Evolutionary conservation across 1,140 invertebrate species (phyloP).

Genomic region (Rhynchophorus ferrugineus): DNA sequence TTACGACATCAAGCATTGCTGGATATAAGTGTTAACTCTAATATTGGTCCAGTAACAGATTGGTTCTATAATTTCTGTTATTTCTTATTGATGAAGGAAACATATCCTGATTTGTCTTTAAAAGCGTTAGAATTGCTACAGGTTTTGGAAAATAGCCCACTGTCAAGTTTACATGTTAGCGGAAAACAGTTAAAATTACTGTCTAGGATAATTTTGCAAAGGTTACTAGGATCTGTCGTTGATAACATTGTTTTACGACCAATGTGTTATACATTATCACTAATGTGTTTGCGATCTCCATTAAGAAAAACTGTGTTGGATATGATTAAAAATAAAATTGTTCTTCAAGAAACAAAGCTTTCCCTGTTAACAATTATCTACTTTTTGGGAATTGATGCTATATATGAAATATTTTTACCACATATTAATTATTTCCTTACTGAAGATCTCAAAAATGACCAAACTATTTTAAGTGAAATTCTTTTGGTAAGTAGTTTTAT

Average conservation of each 20-base stretch:
- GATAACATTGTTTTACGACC: constrained; percentile 29
- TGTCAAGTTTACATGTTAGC: constrained; percentile 26
- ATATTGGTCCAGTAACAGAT: constrained; percentile 34
- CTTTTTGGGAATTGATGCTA: constrained; percentile 30
- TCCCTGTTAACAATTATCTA: constrained; percentile 28
- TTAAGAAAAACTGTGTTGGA: constrained; percentile 28
- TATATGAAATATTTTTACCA: constrained; percentile 27
- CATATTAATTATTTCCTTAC: constrained; percentile 26
- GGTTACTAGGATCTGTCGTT: constrained; percentile 26
- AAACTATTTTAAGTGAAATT: constrained; percentile 21
- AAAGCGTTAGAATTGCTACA: constrained; percentile 32
- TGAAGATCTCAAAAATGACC: constrained; percentile 7
- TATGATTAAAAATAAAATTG: constrained; percentile 32
- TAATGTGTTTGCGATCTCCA: constrained; percentile 31
- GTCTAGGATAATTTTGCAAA: constrained; percentile 30
- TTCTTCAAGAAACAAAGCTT: constrained; percentile 21
- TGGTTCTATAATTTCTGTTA: constrained; percentile 40
- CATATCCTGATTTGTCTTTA: constrained; percentile 32
- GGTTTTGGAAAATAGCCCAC: constrained; percentile 33
- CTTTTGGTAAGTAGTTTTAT: constrained; percentile 26
- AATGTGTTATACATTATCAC: constrained; percentile 32
- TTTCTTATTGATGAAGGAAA: constrained; percentile 35
- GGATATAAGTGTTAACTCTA: constrained; percentile 32
- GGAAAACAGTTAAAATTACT: constrained; percentile 34
- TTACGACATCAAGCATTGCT: constrained; percentile 27